phyloP scores from a whole-genome alignment of 2,888 invertebrate species.

The Rhagonycha fulva region DNA sequence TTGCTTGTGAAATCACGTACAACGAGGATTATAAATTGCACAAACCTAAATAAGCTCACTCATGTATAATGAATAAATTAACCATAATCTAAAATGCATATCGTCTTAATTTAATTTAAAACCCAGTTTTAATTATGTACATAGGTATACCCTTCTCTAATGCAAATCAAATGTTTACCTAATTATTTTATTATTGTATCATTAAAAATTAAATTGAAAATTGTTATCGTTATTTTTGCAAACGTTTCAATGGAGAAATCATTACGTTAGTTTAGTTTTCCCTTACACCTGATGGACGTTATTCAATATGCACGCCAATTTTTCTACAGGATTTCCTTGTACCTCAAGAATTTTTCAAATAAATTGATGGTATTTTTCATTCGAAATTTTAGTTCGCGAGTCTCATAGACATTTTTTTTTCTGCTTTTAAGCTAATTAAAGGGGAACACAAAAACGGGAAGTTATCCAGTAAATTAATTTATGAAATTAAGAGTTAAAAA shows the following conservation, averaged over 20 bases:
- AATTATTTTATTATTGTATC: not conserved
- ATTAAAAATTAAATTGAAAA: not conserved
- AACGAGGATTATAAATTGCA: conserved; percentile 22
- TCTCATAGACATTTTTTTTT: too few relatives aligned
- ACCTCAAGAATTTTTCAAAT: not conserved
- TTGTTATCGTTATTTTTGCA: not conserved
- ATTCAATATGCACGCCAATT: not conserved
- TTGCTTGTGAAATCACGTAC: conserved; percentile 31
- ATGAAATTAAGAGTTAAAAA: too few relatives aligned
- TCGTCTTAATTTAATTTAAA: conserved; percentile 24
- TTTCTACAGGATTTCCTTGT: not conserved
- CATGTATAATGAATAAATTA: conserved; percentile 29
- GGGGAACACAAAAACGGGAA: too few relatives aligned
- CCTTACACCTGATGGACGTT: not conserved
- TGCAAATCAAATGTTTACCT: not conserved
- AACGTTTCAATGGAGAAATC: not conserved
- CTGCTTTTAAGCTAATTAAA: too few relatives aligned
- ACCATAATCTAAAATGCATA: conserved; percentile 23
- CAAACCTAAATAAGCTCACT: conserved; percentile 23
- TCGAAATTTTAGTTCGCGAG: not conserved
- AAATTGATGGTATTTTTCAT: not conserved
- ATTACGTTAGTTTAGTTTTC: not conserved
- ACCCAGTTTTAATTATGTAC: conserved; percentile 19
- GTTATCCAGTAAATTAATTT: too few relatives aligned
- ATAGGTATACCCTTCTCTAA: not conserved